Evolutionary conservation across 2,113 vertebrate species (phyloP).

Genomic region (Planiliza haematocheilus): DNA sequence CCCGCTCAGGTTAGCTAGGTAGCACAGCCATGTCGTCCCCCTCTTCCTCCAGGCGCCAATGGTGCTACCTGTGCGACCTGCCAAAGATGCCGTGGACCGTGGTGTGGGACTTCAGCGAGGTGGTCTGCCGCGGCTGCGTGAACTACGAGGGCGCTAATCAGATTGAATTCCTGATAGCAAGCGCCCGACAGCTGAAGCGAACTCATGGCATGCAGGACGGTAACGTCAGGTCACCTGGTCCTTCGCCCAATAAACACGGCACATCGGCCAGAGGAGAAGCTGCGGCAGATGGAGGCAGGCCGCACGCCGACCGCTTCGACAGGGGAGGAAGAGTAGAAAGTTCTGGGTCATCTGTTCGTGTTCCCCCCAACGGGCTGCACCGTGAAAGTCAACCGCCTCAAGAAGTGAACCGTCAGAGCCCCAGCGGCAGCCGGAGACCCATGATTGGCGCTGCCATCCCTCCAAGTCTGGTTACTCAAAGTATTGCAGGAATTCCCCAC

Average conservation of each 20-base stretch:
- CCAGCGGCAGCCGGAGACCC: constrained; percentile 85
- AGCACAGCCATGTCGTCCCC: constrained; percentile 82
- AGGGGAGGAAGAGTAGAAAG: constrained; percentile 78
- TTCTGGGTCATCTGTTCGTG: constrained; percentile 64
- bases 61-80: constrained; percentile 94
- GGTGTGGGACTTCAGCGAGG: constrained; percentile 94
- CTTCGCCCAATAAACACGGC: constrained; percentile 85
- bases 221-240: constrained; percentile 88
- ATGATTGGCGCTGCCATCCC: constrained; percentile 86
- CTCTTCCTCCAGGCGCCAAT: constrained; percentile 90
- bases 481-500: constrained; percentile 80
- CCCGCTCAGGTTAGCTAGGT: constrained; percentile 43
- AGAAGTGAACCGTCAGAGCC: constrained; percentile 87
- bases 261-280: constrained; percentile 75
- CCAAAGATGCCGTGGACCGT: constrained; percentile 95
- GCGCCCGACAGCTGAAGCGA: constrained; percentile 88
- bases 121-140: constrained; percentile 92
- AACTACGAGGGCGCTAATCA: constrained; percentile 93
- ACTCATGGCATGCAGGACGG: constrained; percentile 90
- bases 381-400: constrained; percentile 80
- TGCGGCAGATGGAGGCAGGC: constrained; percentile 71
- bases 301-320: constrained; percentile 80
- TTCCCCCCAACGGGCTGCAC: constrained; percentile 86
- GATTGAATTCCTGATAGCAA: constrained; percentile 91
- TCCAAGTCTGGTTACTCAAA: constrained; percentile 84